phyloP scores from a whole-genome alignment of 2,888 invertebrate genomes.

The Eilema caniola region DNA sequence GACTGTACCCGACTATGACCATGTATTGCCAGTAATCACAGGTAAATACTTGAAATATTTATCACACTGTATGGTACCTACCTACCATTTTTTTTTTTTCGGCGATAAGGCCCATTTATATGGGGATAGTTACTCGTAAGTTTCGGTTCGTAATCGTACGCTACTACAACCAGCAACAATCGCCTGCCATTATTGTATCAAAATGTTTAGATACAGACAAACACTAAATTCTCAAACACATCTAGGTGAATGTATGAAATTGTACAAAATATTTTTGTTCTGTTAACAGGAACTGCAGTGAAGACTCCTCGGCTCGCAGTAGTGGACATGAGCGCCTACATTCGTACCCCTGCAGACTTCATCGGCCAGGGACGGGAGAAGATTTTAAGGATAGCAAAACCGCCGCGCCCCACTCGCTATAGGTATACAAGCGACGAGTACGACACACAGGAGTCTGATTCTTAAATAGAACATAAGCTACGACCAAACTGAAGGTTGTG shows the following conservation, averaged over 20 bases:
- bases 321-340: conserved; percentile 77
- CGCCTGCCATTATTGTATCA: too few relatives aligned
- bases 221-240: too few relatives aligned
- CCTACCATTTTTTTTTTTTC: too few relatives aligned
- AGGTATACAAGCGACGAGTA: conserved; percentile 79
- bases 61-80: background rate
- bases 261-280: background rate
- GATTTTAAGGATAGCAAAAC: conserved; percentile 53
- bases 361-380: conserved; percentile 36
- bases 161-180: too few relatives aligned
- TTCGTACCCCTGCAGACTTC: conserved; percentile 63
- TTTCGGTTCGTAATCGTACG: too few relatives aligned
- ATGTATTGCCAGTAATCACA: conserved; percentile 70
- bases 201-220: too few relatives aligned
- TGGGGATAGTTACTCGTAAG: too few relatives aligned
- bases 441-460: conserved; percentile 78
- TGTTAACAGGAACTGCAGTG: conserved; percentile 70
- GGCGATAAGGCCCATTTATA: too few relatives aligned
- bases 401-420: conserved; percentile 59
- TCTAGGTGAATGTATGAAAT: background rate
- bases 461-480: conserved; percentile 43
- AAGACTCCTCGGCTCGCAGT: conserved; percentile 76
- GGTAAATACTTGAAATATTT: conserved; percentile 50
- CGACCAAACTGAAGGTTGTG: conserved; percentile 32
- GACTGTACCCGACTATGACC: conserved; percentile 62